Conservation (phyloP, 1,140 invertebrate genomes). For the Drosophila bocki region DNA sequence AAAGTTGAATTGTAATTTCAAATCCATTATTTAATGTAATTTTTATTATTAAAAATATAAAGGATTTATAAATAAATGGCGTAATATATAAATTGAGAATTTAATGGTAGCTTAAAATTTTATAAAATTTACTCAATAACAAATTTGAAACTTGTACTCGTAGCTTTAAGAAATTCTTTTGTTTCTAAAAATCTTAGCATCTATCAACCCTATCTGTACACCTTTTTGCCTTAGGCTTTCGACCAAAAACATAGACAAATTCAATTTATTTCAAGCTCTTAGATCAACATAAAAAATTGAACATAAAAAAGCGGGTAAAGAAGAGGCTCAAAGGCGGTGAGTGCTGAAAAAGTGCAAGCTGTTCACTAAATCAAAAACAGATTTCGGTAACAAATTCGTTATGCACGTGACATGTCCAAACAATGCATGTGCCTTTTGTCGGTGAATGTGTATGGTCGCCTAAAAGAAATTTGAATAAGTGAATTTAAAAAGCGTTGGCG, state of each 20-base stretch:
- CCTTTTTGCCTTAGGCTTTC: constrained; percentile 23
- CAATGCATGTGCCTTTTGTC: constrained; percentile 41
- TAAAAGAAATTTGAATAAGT: constrained; percentile 83
- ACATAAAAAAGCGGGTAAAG: constrained; percentile 14
- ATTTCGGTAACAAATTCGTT: constrained; percentile 82
- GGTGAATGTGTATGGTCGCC: constrained; percentile 36
- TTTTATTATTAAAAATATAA: no score
- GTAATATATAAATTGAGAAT: not conserved
- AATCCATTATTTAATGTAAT: not conserved
- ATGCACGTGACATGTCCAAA: constrained; percentile 82
- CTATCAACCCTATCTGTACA: constrained; percentile 23
- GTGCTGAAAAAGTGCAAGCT: constrained; percentile 70
- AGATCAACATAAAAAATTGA: constrained; percentile 28
- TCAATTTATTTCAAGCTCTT: constrained; percentile 76
- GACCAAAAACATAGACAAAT: constrained; percentile 53
- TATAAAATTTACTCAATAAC: no score
- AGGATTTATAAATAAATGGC: no score
- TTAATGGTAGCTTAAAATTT: no score
- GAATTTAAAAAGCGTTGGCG: constrained; percentile 81
- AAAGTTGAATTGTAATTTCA: constrained; percentile 3
- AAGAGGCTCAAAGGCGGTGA: constrained; percentile 4
- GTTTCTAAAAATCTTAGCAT: not conserved
- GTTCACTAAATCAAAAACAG: constrained; percentile 83
- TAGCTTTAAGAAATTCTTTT: not conserved
- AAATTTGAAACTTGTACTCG: not conserved